Conservation (phyloP, 2,797 vertebrate genomes). For the Lacerta bilineata region DNA sequence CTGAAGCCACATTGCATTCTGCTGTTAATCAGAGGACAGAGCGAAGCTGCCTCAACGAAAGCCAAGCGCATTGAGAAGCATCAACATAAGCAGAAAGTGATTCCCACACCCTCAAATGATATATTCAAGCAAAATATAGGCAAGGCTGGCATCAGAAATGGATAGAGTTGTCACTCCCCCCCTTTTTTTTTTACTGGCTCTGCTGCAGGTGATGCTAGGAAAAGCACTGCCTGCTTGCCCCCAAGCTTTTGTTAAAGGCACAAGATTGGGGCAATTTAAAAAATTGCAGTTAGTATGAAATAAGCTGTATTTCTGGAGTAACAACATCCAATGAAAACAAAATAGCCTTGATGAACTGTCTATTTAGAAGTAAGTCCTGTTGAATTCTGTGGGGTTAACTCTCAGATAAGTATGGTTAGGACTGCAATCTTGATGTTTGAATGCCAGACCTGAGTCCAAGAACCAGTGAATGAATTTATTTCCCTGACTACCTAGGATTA, state of each 20-base stretch:
- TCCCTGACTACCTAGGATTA: too few relatives aligned
- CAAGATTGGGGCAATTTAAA: not conserved
- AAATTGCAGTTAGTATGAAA: not conserved
- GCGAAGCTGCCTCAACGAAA: not conserved
- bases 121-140: not conserved
- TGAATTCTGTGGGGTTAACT: too few relatives aligned
- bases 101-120: not conserved
- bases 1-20: slow-evolving; percentile 41
- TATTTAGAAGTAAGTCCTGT: too few relatives aligned
- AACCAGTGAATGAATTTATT: not conserved
- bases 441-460: not conserved
- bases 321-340: not conserved
- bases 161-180: not conserved
- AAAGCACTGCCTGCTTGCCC: not conserved
- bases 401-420: too few relatives aligned
- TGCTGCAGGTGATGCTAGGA: not conserved
- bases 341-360: not conserved
- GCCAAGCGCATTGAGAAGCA: not conserved
- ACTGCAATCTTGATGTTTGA: not conserved
- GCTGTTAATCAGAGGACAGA: not conserved
- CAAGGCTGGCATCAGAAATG: not conserved
- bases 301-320: not conserved
- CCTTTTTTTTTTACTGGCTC: too few relatives aligned
- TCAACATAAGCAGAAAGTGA: not conserved
- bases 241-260: not conserved